Evolutionary conservation across 2,888 invertebrate species (phyloP), one percentile per base, ranked within the genome.

Genomic region (Apotomis betuletana): DNA sequence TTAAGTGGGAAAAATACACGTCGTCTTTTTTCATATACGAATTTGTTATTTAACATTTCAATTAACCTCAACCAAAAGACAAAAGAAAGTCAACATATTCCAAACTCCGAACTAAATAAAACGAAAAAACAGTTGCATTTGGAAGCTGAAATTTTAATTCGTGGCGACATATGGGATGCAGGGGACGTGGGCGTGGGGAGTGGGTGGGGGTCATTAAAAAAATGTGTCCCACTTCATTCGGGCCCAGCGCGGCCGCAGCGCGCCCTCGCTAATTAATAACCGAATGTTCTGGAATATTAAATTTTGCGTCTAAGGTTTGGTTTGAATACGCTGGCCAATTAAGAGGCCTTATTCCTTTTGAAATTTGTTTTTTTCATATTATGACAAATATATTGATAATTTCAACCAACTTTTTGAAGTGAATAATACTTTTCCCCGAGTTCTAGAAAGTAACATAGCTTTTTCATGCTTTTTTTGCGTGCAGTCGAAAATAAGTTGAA

Each of bases 161-260:
- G 82, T 81, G 81, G 85, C 89, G 88, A 90, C 91, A 91, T 90
- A 91, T 91, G 91, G 88, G 82, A 78, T 78, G 77, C 81, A 75
- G 76, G 75, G 75, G 77, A 73, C 74, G 27, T 64, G 65, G 55
- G 79, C 77, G 70, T 74, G 71, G 57, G 75, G 60, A 65, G 69
- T 75, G 74, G 75, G 75, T 78, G 76, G 78, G 75, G 85, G 91
- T 89, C 91, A 91, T 92, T 91, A 91, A 91, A 92, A 92, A 92
- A 92, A 91, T 88, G 86, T 91, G 91, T 90, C 90, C 86, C 90
- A 91, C 87, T 91, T 91, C 90, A 91, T 91, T 89, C 83, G 86
- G 80, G 79, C 78, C 84, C 86, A 83, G 85, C 79, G 83, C 75
- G 85, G 87, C 88, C 87, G 80, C 86, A 83, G 78, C 81, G 81